These are phyloP conservation scores for Squalus acanthias DNA, from an alignment of 2,797 vertebrate genomes.

Conservation along the genomic window DNA sequence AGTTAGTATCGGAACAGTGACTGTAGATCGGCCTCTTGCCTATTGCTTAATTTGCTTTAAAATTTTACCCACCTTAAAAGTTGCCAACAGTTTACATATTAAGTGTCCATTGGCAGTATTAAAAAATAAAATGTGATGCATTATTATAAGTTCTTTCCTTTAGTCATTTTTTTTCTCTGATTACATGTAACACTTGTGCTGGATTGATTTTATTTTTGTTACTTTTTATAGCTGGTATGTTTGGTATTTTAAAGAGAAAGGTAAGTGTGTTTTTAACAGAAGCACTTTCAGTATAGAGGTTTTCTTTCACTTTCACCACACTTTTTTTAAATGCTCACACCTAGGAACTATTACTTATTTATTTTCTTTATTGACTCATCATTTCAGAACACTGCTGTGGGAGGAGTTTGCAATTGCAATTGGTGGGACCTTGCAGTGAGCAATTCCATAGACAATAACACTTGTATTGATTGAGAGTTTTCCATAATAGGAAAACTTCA, in stretches of 20 bases:
- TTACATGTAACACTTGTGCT: not conserved
- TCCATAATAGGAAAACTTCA: not conserved
- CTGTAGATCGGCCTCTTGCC: not conserved
- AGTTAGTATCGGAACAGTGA: not conserved
- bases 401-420: not conserved
- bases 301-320: not conserved
- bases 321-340: not conserved
- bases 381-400: not conserved
- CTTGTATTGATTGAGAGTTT: not conserved
- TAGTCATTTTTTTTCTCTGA: not conserved
- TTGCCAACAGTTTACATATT: not conserved
- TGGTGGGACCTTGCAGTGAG: not conserved
- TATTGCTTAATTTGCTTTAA: not conserved
- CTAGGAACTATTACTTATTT: not conserved
- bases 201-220: not conserved
- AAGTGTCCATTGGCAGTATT: not conserved
- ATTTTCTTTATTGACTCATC: not conserved
- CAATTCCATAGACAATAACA: not conserved
- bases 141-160: not conserved
- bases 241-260: not conserved
- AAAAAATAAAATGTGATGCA: not conserved
- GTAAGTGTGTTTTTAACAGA: not conserved
- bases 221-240: not conserved
- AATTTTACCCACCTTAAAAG: not conserved
- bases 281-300: not conserved